Evolutionary conservation across 1,140 invertebrate species (phyloP), one percentile per base, ranked within the genome.

Genomic region (Rhagoletis zephyria): DNA sequence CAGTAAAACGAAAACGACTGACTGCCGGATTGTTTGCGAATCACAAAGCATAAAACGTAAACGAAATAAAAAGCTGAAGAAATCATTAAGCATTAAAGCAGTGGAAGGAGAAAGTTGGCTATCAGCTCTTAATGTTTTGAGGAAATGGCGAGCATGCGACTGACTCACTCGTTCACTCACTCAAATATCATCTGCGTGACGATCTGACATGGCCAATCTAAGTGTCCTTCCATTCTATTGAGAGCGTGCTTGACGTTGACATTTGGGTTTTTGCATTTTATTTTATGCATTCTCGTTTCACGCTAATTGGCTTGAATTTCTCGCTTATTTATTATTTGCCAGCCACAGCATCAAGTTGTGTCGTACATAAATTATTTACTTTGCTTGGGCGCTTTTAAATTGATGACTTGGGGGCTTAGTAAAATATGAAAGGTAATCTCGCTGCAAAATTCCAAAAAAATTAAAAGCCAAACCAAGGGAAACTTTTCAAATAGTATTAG

Each of bases 11-110:
- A n/a, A n/a, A n/a, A 40, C 6, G 30, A 67, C 9, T 85, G 64
- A 3, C 64, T 19, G 64, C 64, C 16, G 6, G 64, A 65, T 7
- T 1, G 30, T 30, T 30, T 30, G 30, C 30, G 30, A 30, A 30
- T 45, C 12, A 63, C 74, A 81, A 81, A 42, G 5, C n/a, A 59
- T 81, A 81, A 81, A 81, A 81, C 10, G n/a, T 74, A 74, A 74
- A 74, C 12, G 67, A 48, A 63, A 74, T 14, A 74, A 14, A 56
- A 30, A 30, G 0, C 30, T 56, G 10, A 56, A 56, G 10, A 74
- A 74, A 42, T 74, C 14, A 48, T 30, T 30, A 45, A 42, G 67
- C 67, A 16, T 45, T 16, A 48, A 70, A 12, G 65, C 19, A 45
- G 40, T 2, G 19, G 9, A 4, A 40, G 10, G 5, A 67, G 3